Evolutionary conservation across 2,797 vertebrate species (phyloP).

Genomic region (Nothura maculosa): DNA sequence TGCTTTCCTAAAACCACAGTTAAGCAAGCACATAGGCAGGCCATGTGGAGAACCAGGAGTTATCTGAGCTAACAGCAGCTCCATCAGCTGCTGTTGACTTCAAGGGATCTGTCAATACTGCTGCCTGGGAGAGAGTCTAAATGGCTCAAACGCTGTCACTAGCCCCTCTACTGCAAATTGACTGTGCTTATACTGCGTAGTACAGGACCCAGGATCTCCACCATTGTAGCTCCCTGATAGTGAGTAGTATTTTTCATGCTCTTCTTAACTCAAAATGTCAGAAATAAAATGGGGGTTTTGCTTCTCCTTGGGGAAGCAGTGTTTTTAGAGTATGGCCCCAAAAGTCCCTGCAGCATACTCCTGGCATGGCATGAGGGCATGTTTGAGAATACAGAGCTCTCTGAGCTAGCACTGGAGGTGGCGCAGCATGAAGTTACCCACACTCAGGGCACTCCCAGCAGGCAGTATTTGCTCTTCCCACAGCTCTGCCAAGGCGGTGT

Average conservation of each 20-base stretch:
- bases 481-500: not conserved
- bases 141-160: fast-evolving
- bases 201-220: not conserved
- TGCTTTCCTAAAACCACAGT: not conserved
- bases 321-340: not conserved
- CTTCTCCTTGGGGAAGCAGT: not conserved
- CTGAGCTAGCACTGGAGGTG: not conserved
- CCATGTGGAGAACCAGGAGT: not conserved
- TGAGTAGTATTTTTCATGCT: not conserved
- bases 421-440: not conserved
- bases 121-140: not conserved
- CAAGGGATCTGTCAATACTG: not conserved
- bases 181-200: not conserved
- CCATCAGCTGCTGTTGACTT: not conserved
- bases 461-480: not conserved
- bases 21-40: not conserved
- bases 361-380: not conserved
- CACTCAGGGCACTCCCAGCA: not conserved
- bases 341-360: not conserved
- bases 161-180: fast-evolving
- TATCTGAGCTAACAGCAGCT: not conserved
- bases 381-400: not conserved
- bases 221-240: not conserved
- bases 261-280: not conserved
- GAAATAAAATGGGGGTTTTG: not conserved